Conservation (phyloP, 2,888 invertebrate genomes). For the Cryptus viduatorius region DNA sequence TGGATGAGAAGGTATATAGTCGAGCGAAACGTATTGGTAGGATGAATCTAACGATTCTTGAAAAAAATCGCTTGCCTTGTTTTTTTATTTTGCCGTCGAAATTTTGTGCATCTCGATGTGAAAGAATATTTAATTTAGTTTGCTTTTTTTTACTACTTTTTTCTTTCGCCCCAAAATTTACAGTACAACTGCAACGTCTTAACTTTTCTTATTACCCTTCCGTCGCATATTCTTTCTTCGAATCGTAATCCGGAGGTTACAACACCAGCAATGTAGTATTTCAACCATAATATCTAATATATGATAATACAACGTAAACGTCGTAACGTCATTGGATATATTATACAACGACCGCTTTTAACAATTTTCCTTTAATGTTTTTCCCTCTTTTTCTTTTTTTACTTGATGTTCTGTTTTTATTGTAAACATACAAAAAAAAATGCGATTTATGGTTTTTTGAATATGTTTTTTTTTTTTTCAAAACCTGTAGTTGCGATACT, state of each 20-base stretch:
- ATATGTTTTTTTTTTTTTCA: background rate
- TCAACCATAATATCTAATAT: no score
- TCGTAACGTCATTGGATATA: no score
- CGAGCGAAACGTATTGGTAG: constrained; percentile 65
- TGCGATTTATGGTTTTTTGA: no score
- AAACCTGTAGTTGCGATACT: background rate
- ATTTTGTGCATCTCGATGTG: constrained; percentile 10
- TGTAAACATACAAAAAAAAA: background rate
- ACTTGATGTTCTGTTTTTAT: background rate
- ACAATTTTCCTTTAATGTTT: no score
- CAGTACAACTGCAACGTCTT: background rate
- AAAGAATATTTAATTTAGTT: background rate
- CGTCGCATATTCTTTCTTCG: background rate
- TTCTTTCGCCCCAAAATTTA: background rate
- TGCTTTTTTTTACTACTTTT: constrained; percentile 5
- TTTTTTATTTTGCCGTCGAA: background rate
- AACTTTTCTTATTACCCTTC: no score
- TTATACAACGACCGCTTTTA: no score
- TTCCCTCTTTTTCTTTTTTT: no score
- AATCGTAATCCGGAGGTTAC: background rate
- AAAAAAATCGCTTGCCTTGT: constrained; percentile 15
- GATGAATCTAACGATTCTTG: constrained; percentile 45
- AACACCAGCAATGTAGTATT: no score
- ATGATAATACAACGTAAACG: no score
- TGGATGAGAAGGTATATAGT: constrained; percentile 78